These are phyloP conservation scores for Pipistrellus kuhlii DNA, from an alignment of 2,797 vertebrate species.

Conservation along the genomic window DNA sequence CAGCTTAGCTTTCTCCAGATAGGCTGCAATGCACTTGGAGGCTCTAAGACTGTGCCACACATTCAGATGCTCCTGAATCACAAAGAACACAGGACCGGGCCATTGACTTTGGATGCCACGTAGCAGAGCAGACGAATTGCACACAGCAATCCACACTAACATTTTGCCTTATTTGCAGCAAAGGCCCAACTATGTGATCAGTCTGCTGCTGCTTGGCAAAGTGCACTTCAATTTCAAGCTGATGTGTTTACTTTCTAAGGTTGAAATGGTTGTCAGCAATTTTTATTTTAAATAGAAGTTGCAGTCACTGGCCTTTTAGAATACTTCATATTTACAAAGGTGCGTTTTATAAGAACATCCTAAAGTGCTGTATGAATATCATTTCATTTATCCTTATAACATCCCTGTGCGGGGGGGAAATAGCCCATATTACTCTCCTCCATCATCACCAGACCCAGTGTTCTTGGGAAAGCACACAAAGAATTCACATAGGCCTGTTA, in stretches of 20 bases:
- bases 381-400: slow-evolving; percentile 80
- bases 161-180: slow-evolving; percentile 57
- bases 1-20: not conserved
- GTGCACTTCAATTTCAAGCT: slow-evolving; percentile 75
- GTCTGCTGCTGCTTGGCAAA: slow-evolving; percentile 62
- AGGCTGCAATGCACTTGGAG: not conserved
- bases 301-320: slow-evolving; percentile 76
- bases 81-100: not conserved
- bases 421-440: not conserved
- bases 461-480: slow-evolving; percentile 1
- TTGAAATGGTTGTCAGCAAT: slow-evolving; percentile 75
- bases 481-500: not conserved
- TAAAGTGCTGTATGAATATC: slow-evolving; percentile 74
- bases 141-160: not conserved
- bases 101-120: not conserved
- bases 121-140: not conserved
- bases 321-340: slow-evolving; percentile 78
- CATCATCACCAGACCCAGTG: not conserved
- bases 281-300: slow-evolving; percentile 77
- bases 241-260: slow-evolving; percentile 70
- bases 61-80: not conserved
- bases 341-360: slow-evolving; percentile 69
- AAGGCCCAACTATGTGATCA: slow-evolving; percentile 47
- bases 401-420: not conserved
- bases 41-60: not conserved